Percentiles rank a stretch among this genome's conserved stretches.
These are phyloP conservation scores for Sepiola atlantica DNA, from an alignment of 2,888 invertebrate species.

Conservation along the genomic window DNA sequence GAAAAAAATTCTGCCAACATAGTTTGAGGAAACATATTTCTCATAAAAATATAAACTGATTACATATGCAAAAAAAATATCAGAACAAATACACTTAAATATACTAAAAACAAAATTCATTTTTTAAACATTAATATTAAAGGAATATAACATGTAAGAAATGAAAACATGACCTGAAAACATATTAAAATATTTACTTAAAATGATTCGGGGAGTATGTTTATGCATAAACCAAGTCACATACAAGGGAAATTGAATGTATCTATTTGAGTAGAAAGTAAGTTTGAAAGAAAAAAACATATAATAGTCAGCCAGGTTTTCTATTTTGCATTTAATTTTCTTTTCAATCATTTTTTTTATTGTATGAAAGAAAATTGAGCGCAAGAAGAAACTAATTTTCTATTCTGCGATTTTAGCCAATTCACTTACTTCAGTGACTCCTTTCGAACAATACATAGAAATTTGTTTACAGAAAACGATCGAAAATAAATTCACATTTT, in stretches of 20 bases:
- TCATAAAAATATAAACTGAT: neutral
- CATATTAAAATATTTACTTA: neutral
- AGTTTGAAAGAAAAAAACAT: neutral
- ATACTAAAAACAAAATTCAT: neutral
- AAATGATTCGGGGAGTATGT: neutral
- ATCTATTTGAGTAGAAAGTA: neutral
- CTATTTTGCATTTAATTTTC: neutral
- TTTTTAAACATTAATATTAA: neutral
- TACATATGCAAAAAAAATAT: neutral
- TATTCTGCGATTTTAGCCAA: neutral
- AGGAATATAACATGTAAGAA: neutral
- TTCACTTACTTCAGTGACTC: neutral
- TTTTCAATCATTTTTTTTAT: neutral
- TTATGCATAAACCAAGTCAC: neutral
- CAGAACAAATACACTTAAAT: neutral
- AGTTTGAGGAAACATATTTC: neutral
- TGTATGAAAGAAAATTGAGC: neutral
- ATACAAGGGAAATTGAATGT: neutral
- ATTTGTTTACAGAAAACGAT: neutral
- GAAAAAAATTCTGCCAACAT: neutral
- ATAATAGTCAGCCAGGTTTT: neutral
- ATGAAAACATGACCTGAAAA: neutral
- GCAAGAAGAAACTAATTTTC: neutral
- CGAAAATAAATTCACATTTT: neutral
- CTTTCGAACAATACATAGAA: neutral